These are phyloP conservation scores for Nasonovia ribisnigri DNA, from an alignment of 2,888 invertebrate species.

Conservation along the genomic window DNA sequence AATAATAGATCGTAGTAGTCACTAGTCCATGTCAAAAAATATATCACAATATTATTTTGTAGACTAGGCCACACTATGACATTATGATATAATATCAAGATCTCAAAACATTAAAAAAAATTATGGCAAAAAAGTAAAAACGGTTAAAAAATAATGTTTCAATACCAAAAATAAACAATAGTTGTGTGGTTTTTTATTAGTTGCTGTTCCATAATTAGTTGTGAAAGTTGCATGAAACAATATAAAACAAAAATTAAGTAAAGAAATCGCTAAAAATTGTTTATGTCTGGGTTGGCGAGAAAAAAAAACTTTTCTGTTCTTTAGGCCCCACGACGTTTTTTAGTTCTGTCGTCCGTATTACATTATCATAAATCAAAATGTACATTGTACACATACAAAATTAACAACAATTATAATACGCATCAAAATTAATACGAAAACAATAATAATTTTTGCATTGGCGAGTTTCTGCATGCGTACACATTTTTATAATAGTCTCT, in stretches of 20 bases:
- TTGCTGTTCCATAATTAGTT: not conserved
- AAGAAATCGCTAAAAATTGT: slow-evolving; percentile 16
- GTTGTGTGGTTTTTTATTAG: not conserved
- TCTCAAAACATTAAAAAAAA: not conserved
- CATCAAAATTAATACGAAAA: slow-evolving; percentile 3
- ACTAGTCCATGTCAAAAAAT: not conserved
- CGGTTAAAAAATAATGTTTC: not conserved
- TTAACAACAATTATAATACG: not conserved
- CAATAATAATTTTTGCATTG: not conserved
- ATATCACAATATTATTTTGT: not conserved
- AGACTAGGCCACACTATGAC: not conserved
- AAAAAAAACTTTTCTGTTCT: slow-evolving; percentile 9
- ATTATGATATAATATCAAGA: not conserved
- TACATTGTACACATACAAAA: too few relatives aligned
- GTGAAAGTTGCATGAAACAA: not conserved
- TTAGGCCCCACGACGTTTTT: not conserved
- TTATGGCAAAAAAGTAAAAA: not conserved
- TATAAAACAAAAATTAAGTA: not conserved
- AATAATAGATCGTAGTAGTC: not conserved
- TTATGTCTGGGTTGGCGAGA: not conserved
- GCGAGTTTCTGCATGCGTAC: not conserved
- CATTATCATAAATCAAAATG: too few relatives aligned
- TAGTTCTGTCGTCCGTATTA: not conserved
- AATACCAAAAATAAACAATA: not conserved
- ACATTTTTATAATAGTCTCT: slow-evolving; percentile 18